Conservation (phyloP, 2,888 invertebrate species). For the Himalopsyche tibetana region DNA sequence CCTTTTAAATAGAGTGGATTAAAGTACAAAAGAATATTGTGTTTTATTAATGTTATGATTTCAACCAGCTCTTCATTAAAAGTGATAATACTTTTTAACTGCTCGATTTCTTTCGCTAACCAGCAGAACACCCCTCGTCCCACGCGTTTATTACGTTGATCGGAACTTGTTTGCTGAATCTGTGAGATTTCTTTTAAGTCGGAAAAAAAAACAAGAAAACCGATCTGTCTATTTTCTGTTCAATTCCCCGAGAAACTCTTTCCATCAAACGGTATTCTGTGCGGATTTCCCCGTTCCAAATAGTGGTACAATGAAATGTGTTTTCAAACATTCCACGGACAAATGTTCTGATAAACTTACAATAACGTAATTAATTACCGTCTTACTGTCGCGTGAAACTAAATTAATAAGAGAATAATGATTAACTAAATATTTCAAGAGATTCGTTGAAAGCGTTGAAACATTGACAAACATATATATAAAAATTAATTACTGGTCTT, state of each 20-base stretch:
- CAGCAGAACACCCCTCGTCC: not conserved
- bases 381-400: no score
- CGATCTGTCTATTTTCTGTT: not conserved
- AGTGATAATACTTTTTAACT: no score
- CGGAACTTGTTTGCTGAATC: not conserved
- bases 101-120: not conserved
- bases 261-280: not conserved
- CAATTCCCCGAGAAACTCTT: not conserved
- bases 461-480: no score
- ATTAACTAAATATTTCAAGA: no score
- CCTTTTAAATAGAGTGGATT: no score
- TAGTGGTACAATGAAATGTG: not conserved
- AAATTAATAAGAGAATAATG: no score
- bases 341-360: not conserved
- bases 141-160: not conserved
- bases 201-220: constrained; percentile 16
- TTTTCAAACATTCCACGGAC: not conserved
- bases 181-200: not conserved
- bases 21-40: no score
- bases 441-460: no score
- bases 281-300: not conserved
- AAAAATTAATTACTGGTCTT: no score
- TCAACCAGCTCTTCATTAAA: no score
- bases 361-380: no score
- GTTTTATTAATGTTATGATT: no score